Conservation (phyloP, 2,888 invertebrate species). For the Dichetophora obliterata region DNA sequence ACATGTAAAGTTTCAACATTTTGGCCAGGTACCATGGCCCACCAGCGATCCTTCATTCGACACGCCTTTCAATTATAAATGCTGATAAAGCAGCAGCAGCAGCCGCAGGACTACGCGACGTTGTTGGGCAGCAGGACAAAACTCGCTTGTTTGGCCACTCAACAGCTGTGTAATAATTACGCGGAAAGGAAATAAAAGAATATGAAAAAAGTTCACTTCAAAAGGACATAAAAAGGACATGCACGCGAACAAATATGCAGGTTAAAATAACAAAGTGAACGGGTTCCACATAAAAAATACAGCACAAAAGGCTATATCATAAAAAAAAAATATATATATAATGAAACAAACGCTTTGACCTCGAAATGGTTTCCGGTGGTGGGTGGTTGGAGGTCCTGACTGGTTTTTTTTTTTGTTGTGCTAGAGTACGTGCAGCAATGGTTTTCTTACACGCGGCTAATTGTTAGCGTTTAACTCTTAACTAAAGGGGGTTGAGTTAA, state of each 20-base stretch:
- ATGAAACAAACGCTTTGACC: slow-evolving; percentile 28
- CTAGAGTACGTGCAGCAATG: not conserved
- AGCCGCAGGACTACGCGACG: not conserved
- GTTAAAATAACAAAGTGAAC: slow-evolving; percentile 32
- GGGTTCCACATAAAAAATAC: slow-evolving; percentile 39
- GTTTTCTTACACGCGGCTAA: slow-evolving; percentile 46
- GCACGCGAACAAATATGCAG: slow-evolving; percentile 34
- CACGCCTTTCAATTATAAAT: slow-evolving; percentile 58
- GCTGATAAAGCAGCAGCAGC: slow-evolving; percentile 15
- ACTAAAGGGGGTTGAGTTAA: slow-evolving; percentile 26
- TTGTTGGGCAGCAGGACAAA: slow-evolving; percentile 39
- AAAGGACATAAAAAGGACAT: slow-evolving; percentile 27
- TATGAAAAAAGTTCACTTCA: slow-evolving; percentile 16
- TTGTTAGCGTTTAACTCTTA: slow-evolving; percentile 53
- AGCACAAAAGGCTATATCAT: not conserved
- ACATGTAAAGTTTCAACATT: slow-evolving; percentile 12
- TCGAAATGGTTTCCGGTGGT: slow-evolving; percentile 12
- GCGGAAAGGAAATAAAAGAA: slow-evolving; percentile 40
- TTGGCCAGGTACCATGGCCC: not conserved
- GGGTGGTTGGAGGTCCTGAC: not conserved
- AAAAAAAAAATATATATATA: not conserved
- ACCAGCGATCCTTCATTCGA: slow-evolving; percentile 38
- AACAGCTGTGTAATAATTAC: slow-evolving; percentile 32
- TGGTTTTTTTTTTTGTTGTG: not conserved
- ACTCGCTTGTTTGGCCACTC: slow-evolving; percentile 33